These are phyloP conservation scores for Apistogramma diplotaenia DNA, from an alignment of 2,113 vertebrate genomes.

Conservation along the genomic window DNA sequence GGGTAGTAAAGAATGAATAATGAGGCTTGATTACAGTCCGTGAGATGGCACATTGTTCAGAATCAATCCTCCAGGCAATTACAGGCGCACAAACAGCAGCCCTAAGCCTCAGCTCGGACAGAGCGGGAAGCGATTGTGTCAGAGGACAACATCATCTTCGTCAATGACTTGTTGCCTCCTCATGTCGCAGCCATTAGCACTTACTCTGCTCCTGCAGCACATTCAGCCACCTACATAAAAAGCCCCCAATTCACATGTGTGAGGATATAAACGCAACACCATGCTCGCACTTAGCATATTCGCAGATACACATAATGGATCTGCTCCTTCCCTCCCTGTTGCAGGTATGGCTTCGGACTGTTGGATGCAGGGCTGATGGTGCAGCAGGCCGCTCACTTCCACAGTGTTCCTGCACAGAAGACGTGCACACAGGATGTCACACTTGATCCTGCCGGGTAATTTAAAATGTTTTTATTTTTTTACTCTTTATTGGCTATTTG, in stretches of 20 bases:
- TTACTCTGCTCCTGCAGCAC: conserved; percentile 34
- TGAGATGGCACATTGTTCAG: conserved; percentile 73
- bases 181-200: conserved; percentile 63
- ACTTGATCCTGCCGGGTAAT: conserved; percentile 48
- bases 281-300: not conserved
- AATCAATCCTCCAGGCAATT: conserved; percentile 78
- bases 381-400: conserved; percentile 57
- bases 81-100: conserved; percentile 64
- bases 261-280: conserved; percentile 5
- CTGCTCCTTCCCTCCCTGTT: not conserved
- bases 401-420: conserved; percentile 31
- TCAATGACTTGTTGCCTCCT: conserved; percentile 76
- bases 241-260: conserved; percentile 13
- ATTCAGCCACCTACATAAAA: conserved; percentile 39
- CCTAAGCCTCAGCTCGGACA: conserved; percentile 54
- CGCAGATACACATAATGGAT: not conserved
- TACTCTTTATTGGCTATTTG: not conserved
- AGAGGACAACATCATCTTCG: conserved; percentile 72
- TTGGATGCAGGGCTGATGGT: conserved; percentile 71
- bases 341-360: conserved; percentile 69
- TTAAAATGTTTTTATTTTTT: not conserved
- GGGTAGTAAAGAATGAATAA: conserved; percentile 75
- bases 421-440: conserved; percentile 48
- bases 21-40: conserved; percentile 78
- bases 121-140: conserved; percentile 70